Conservation (phyloP, 2,113 vertebrate genomes). For the Mormyrus iriodes region DNA sequence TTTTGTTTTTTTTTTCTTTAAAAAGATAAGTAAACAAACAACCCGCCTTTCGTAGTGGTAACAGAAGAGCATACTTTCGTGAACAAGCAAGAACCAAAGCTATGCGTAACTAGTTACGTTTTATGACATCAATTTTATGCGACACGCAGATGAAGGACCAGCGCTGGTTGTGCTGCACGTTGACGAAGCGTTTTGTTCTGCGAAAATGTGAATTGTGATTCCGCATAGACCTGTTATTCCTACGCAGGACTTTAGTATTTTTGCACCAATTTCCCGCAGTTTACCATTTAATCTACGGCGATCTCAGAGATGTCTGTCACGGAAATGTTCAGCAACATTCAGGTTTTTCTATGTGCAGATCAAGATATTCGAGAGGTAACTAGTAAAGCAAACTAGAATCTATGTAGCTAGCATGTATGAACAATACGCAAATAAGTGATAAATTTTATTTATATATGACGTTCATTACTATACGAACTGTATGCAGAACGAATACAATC, state of each 20-base stretch:
- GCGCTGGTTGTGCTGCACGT: conserved; percentile 33
- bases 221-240: background rate
- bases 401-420: background rate
- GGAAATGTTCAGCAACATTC: conserved; percentile 84
- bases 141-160: conserved; percentile 26
- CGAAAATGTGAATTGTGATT: background rate
- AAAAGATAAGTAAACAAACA: background rate
- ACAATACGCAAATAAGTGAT: background rate
- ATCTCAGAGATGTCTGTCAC: conserved; percentile 75
- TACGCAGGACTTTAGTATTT: background rate
- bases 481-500: background rate
- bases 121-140: conserved; percentile 36
- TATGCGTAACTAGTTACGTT: background rate
- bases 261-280: background rate
- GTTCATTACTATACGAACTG: background rate
- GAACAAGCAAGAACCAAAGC: background rate
- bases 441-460: background rate
- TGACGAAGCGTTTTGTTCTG: conserved; percentile 25
- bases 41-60: background rate
- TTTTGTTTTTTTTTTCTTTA: no score
- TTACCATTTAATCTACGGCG: background rate
- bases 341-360: conserved; percentile 81
- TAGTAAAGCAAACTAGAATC: background rate
- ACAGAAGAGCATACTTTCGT: background rate
- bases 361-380: conserved; percentile 87